A percentile compares a stretch with the other conserved stretches of the same genome.
phyloP scores from a whole-genome alignment of 1,140 invertebrate species.

The Solen grandis region DNA sequence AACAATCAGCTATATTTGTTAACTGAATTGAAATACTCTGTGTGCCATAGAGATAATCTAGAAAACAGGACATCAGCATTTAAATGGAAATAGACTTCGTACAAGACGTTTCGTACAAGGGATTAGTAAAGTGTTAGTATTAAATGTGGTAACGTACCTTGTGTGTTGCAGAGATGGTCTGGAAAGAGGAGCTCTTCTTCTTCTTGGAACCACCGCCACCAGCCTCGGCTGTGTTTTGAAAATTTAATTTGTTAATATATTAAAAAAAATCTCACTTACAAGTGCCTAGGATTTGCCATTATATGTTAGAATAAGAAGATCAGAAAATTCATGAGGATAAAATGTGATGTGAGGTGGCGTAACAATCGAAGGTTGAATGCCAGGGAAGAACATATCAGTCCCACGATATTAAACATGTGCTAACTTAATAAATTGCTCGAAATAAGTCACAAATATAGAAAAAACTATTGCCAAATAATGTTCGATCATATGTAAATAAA shows the following conservation, averaged over 20 bases:
- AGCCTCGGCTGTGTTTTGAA: slow-evolving; percentile 2
- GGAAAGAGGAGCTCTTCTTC: slow-evolving; percentile 90
- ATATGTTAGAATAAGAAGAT: too few relatives aligned
- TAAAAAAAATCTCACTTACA: background rate
- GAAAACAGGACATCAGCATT: too few relatives aligned
- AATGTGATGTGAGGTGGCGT: too few relatives aligned
- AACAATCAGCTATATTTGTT: background rate
- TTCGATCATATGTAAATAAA: background rate
- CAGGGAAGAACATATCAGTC: too few relatives aligned
- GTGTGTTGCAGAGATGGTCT: slow-evolving; percentile 89
- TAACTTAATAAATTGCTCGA: too few relatives aligned
- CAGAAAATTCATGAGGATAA: too few relatives aligned
- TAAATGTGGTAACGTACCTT: slow-evolving; percentile 55
- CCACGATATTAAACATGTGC: too few relatives aligned
- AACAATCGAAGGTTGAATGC: too few relatives aligned
- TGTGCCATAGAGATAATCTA: slow-evolving; percentile 91
- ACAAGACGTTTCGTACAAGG: background rate
- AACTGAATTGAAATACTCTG: slow-evolving; percentile 71
- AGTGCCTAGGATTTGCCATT: too few relatives aligned
- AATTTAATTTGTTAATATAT: too few relatives aligned
- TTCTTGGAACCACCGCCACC: slow-evolving; percentile 66
- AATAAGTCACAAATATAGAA: background rate
- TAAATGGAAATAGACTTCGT: too few relatives aligned
- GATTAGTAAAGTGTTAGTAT: too few relatives aligned
- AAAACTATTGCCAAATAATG: background rate